Base-by-base conservation (phyloP, 1,140 invertebrate species). In the Nasonia vitripennis region DNA sequence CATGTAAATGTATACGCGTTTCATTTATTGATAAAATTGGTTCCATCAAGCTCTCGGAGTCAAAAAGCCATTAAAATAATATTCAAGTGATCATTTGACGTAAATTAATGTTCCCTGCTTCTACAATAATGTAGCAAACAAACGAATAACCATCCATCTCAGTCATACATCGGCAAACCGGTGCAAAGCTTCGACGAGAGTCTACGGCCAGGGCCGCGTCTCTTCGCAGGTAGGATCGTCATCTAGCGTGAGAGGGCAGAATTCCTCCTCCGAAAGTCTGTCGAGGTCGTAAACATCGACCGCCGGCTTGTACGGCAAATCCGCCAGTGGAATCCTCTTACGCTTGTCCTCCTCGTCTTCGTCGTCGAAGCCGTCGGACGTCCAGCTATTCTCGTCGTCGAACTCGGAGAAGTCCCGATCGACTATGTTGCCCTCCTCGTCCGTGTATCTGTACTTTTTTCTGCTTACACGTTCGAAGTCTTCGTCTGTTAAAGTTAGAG, bases 171-270 rank as follows among this genome's bases (percentile, higher is more conserved):
- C 48, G 10, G 12, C 27, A 17, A 51, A 51, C 48, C 2, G 10
- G 12, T 70, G 68, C n/a, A 70, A 70, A 31, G 23, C 68, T 45
- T 48, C 37, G 45, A 45, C 23, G 45, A 27, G 20, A 14, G 17
- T 37, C 23, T 83, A 86, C 11, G 85, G 68, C 85, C 85, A 86
- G 45, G 48, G 0, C 2, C 48, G 74, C 1, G 27, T 70, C 75
- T 78, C 81, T 10, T 83, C 75, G 34, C 85, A 86, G 17, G 62
- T 37, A 3, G 81, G 70, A 80, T 93, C 91, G 27, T 93, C 91
- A 0, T 92, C 91, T 31, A 91, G 88, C 70, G 88, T 91, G 78
- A 93, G 78, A 4, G 93, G 93, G 85, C 93, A 93, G 68, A 90
- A 93, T 83, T 93, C 93, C 2, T 93, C 92, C 17, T 88, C 88